Evolutionary conservation across 2,888 invertebrate genomes (phyloP), one percentile per base, ranked within the genome.

Genomic region (Scaptomyza cyrtandrae): DNA sequence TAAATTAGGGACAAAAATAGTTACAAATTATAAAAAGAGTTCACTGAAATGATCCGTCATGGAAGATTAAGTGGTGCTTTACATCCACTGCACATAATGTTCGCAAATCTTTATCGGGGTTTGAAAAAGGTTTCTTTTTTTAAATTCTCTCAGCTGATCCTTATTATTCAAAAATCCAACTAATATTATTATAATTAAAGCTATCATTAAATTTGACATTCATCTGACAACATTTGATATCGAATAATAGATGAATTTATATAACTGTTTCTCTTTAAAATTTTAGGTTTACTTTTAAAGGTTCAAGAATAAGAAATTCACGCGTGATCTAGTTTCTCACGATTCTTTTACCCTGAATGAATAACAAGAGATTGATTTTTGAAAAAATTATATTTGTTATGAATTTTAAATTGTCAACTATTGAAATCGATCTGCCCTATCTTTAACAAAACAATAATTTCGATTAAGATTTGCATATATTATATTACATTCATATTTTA

Each of bases 401-500:
- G n/a, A 19, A 55, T 24, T 55, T 55, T 46, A 10, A 24, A 31
- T 31, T n/a, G 14, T 11, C 55, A 13, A 10, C 19, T 45, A 9
- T 37, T 11, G 24, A 24, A 11, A 35, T 31, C 3, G 10, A n/a
- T 14, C n/a, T 16, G 41, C 31, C 43, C 16, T 13, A 10, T 14
- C 29, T 14, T 11, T 0, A 35, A 35, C 27, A 29, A 19, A 7
- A 27, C n/a, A 35, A n/a, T 13, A 14, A 39, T 27, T 19, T 49
- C 16, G 4, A 27, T 35, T 13, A 27, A 27, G 16, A 27, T 37
- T 4, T 43, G n/a, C 7, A 58, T 37, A 52, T 61, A 24, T 6
- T 31, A 60, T 52, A 53, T 53, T 31, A 19, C 29, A 33, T 49
- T 46, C 50, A 64, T 48, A 35, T 48, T 54, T 13, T 19, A 49